phyloP scores from a whole-genome alignment of 2,797 vertebrate genomes.

The Meda fulgida region DNA sequence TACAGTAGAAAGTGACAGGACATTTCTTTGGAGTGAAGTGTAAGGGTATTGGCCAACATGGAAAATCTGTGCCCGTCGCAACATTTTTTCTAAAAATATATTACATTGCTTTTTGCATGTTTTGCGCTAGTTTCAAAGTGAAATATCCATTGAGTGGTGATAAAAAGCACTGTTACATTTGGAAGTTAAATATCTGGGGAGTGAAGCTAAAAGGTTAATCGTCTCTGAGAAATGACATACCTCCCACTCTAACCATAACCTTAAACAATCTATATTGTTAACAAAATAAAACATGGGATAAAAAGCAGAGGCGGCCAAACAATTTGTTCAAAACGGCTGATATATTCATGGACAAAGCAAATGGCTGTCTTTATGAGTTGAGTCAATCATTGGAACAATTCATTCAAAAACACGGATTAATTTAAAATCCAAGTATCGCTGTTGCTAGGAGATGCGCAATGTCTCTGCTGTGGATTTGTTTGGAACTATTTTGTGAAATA shows the following conservation, averaged over 20 bases:
- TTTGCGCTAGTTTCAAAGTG: background rate
- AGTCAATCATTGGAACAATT: too few relatives aligned
- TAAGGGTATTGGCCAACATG: background rate
- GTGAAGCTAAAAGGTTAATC: background rate
- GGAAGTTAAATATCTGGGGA: background rate
- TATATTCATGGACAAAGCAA: too few relatives aligned
- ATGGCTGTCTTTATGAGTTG: too few relatives aligned
- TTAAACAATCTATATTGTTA: background rate
- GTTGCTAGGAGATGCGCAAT: too few relatives aligned
- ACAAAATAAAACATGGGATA: background rate
- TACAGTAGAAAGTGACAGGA: background rate
- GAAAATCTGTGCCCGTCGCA: background rate
- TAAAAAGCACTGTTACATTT: background rate
- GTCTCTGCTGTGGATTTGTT: too few relatives aligned
- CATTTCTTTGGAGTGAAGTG: background rate
- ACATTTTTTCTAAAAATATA: background rate
- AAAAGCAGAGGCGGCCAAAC: too few relatives aligned
- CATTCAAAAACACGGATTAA: too few relatives aligned
- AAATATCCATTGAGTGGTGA: background rate
- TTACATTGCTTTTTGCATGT: too few relatives aligned
- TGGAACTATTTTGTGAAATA: too few relatives aligned
- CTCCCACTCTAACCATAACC: background rate
- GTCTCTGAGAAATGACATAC: background rate
- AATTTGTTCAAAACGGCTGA: too few relatives aligned
- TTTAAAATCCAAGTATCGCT: too few relatives aligned